Evolutionary conservation across 2,888 invertebrate species (phyloP), one percentile per base, ranked within the genome.

Genomic region (Elmis aenea): DNA sequence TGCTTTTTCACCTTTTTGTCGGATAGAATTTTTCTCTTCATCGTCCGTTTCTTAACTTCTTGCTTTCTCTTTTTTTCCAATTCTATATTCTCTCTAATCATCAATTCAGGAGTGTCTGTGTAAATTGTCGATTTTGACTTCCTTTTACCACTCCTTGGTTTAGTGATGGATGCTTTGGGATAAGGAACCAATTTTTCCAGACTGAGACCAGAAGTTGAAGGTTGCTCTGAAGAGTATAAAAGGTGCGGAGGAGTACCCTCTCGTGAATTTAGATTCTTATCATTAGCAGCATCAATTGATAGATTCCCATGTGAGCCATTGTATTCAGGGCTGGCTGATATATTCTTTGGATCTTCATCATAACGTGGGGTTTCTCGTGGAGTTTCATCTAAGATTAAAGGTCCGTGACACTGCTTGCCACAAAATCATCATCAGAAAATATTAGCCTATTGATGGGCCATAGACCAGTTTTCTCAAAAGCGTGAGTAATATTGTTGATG

Each of bases 401-500:
- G 16, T 35, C 34, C 9, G 30, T 34, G 13, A 35, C 30, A n/a
- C 3, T 36, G 10, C 36, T 36, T 12, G 40, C 31, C 9, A 30
- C 13, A 18, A 40, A 35, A 20, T 31, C 26, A 3, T 2, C 24
- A 8, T 36, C 26, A 3, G 36, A 10, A 26, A 36, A 40, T 18
- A 31, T 12, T 13, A 35, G 26, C 25, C 12, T 10, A 28, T 41
- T 22, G 11, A 28, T 2, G 20, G 42, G 33, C 42, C 33, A 42
- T 25, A 41, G 8, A 3, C 37, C 41, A n/a, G 33, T 16, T 37
- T 37, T 41, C 13, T 37, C 13, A 28, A 37, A 38, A n/a, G 25
- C 20, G 9, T 29, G 10, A 12, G 22, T 29, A 12, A 42, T 38
- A 30, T 42, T 42, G 28, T 25, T 39, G 4, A 38, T 11, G 6